Evolutionary conservation across 2,797 vertebrate genomes (phyloP).

Genomic region (Pelodytes ibericus): DNA sequence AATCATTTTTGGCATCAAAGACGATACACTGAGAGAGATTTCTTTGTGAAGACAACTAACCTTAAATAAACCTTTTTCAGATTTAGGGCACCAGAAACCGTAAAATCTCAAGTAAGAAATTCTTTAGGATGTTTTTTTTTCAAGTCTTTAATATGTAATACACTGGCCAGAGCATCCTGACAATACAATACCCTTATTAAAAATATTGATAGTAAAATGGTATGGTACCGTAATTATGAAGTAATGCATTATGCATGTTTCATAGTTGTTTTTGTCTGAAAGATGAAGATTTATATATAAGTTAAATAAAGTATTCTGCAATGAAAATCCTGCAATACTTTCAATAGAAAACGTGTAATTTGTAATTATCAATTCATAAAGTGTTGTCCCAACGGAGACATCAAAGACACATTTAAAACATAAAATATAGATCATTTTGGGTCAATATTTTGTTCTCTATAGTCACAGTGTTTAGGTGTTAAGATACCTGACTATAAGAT

Average conservation of each 20-base stretch:
- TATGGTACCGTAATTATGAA: neutral
- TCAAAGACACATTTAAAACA: too few species aligned
- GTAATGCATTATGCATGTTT: neutral
- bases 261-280: neutral
- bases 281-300: neutral
- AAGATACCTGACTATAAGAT: too few species aligned
- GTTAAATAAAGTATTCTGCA: too few species aligned
- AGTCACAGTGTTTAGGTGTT: too few species aligned
- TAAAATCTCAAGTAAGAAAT: neutral
- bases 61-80: conserved; percentile 27
- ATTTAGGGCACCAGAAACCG: neutral
- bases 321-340: too few species aligned
- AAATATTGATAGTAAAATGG: too few species aligned
- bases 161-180: neutral
- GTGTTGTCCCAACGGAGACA: too few species aligned
- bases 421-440: too few species aligned
- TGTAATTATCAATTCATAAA: too few species aligned
- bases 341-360: too few species aligned
- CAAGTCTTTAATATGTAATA: neutral
- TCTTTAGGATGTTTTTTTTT: neutral
- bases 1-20: conserved; percentile 44
- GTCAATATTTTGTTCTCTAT: too few species aligned
- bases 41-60: conserved; percentile 13
- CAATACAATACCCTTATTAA: neutral
- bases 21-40: conserved; percentile 24